These are phyloP conservation scores for Distichodus sexfasciatus DNA, from an alignment of 2,797 vertebrate genomes.

Conservation along the genomic window DNA sequence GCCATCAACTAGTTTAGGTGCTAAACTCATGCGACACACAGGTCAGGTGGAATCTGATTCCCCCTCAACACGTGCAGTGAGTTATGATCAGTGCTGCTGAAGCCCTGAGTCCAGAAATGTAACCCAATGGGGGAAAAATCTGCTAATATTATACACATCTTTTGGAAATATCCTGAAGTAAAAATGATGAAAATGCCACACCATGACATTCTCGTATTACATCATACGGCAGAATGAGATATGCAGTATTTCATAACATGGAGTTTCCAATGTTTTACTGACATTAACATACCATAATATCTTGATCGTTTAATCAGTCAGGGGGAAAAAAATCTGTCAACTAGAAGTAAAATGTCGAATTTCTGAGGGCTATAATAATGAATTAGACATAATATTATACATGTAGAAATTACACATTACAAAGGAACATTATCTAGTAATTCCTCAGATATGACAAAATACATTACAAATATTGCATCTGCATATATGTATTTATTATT, in stretches of 20 bases:
- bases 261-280: too few relatives aligned
- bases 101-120: background rate
- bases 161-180: background rate
- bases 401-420: too few relatives aligned
- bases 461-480: too few relatives aligned
- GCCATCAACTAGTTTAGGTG: background rate
- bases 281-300: too few relatives aligned
- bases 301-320: too few relatives aligned
- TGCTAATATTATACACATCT: background rate
- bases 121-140: background rate
- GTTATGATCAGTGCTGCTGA: background rate
- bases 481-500: too few relatives aligned
- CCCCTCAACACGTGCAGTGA: background rate
- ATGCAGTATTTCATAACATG: background rate
- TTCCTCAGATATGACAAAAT: too few relatives aligned
- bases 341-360: too few relatives aligned
- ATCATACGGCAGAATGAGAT: background rate
- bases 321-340: too few relatives aligned
- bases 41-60: background rate
- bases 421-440: too few relatives aligned
- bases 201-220: background rate
- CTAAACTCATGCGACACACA: background rate
- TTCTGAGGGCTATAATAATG: too few relatives aligned
- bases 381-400: too few relatives aligned
- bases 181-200: background rate